Conservation (phyloP, 2,113 vertebrate genomes). For the Gopherus evgoodei region DNA sequence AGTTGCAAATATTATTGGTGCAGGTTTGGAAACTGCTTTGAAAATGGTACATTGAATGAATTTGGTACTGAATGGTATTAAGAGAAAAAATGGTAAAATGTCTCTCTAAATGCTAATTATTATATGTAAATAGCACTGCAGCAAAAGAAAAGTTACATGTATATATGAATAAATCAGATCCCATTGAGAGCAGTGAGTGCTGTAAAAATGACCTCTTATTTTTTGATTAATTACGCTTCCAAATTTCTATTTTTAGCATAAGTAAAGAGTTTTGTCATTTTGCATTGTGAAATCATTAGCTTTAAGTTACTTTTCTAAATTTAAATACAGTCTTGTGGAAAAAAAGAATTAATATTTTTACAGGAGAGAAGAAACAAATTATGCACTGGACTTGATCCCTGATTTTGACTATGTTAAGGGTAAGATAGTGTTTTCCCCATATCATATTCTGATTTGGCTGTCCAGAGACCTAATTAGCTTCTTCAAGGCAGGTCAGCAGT, state of each 20-base stretch:
- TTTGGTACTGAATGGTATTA: background rate
- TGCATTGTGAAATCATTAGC: background rate
- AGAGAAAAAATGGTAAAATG: background rate
- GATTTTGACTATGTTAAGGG: background rate
- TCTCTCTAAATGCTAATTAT: conserved; percentile 31
- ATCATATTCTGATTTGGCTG: background rate
- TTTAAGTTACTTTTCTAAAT: background rate
- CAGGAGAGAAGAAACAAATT: background rate
- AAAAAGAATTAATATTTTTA: background rate
- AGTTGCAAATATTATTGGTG: background rate
- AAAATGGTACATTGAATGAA: conserved; percentile 1
- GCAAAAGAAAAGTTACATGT: background rate
- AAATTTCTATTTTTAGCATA: background rate
- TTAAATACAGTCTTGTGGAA: background rate
- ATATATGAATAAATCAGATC: background rate
- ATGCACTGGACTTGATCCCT: background rate
- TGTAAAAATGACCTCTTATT: background rate
- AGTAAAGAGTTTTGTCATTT: background rate
- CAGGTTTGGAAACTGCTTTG: background rate
- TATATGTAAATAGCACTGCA: background rate
- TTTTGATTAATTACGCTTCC: background rate
- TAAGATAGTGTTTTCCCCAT: background rate
- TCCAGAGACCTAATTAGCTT: background rate
- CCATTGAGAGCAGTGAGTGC: background rate
- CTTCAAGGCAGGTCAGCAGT: background rate